Conservation (phyloP, 1,140 invertebrate genomes). For the Drosophila sp. region DNA sequence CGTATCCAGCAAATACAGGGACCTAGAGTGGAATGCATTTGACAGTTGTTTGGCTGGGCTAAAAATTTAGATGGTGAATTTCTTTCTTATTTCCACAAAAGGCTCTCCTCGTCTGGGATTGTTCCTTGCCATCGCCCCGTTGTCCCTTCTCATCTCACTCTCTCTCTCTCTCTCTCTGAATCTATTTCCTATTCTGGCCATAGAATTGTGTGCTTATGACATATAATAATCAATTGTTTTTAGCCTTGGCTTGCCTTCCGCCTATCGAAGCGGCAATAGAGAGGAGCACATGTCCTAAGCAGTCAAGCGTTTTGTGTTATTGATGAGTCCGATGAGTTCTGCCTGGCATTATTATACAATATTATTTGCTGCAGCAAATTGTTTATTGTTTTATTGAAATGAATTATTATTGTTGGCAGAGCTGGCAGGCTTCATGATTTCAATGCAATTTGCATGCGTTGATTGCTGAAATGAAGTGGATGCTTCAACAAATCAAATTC, state of each 20-base stretch:
- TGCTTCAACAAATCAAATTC: conserved; percentile 1
- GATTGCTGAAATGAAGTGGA: conserved; percentile 63
- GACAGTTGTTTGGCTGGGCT: conserved; percentile 61
- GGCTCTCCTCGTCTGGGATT: background rate
- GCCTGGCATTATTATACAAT: conserved; percentile 56
- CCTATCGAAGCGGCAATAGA: conserved; percentile 39
- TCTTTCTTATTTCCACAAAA: conserved; percentile 50
- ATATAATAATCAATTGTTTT: conserved; percentile 78
- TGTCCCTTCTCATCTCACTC: background rate
- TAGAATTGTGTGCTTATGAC: conserved; percentile 69
- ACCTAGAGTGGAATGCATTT: conserved; percentile 55
- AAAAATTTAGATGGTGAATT: conserved; percentile 34
- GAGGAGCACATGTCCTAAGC: conserved; percentile 30
- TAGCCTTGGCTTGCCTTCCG: conserved; percentile 41
- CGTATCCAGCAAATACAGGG: conserved; percentile 38
- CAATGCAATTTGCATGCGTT: conserved; percentile 67
- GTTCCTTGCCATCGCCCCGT: background rate
- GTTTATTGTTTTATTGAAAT: conserved; percentile 75
- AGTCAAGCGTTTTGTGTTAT: conserved; percentile 38
- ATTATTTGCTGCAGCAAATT: conserved; percentile 53
- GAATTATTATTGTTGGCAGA: conserved; percentile 50
- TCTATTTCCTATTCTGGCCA: background rate
- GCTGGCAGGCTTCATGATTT: conserved; percentile 4
- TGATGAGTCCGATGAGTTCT: conserved; percentile 35
- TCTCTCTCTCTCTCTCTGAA: background rate